These are phyloP conservation scores for Tetragonula clypearis DNA, from an alignment of 1,140 invertebrate genomes.

Conservation along the genomic window DNA sequence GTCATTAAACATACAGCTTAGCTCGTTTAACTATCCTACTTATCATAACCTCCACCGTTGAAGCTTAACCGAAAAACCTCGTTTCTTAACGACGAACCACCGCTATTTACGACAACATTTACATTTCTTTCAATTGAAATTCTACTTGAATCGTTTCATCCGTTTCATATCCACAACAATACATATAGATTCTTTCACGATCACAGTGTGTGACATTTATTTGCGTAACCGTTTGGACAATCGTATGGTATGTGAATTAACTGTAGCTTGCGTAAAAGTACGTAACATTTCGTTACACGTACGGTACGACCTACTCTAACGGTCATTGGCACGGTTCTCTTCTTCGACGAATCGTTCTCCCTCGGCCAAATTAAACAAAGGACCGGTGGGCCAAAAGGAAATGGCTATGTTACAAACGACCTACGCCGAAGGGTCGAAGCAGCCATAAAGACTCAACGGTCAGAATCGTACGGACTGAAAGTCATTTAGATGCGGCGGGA, in stretches of 20 bases:
- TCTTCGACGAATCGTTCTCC: constrained; percentile 3
- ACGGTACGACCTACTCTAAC: constrained; percentile 27
- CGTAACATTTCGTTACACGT: constrained; percentile 12
- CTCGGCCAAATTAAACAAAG: constrained; percentile 24
- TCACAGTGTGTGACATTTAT: background rate
- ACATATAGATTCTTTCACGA: background rate
- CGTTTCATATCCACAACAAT: too few relatives aligned
- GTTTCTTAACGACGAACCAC: background rate
- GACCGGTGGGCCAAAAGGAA: background rate
- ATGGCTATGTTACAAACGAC: background rate
- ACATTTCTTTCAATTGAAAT: background rate
- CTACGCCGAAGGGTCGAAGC: constrained; percentile 30
- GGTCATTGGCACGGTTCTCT: constrained; percentile 38
- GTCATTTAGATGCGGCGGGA: constrained; percentile 45
- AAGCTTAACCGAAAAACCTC: background rate
- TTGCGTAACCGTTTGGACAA: background rate
- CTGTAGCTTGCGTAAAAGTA: constrained; percentile 23
- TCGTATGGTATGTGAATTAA: background rate
- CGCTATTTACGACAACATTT: background rate
- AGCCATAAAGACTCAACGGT: constrained; percentile 24
- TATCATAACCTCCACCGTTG: background rate
- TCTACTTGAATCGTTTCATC: background rate
- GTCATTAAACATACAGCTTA: background rate
- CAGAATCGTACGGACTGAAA: constrained; percentile 3
- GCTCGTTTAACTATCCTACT: background rate